Conservation (phyloP, 92 coral and sea anemone species). For the Heliopora coerulea region DNA sequence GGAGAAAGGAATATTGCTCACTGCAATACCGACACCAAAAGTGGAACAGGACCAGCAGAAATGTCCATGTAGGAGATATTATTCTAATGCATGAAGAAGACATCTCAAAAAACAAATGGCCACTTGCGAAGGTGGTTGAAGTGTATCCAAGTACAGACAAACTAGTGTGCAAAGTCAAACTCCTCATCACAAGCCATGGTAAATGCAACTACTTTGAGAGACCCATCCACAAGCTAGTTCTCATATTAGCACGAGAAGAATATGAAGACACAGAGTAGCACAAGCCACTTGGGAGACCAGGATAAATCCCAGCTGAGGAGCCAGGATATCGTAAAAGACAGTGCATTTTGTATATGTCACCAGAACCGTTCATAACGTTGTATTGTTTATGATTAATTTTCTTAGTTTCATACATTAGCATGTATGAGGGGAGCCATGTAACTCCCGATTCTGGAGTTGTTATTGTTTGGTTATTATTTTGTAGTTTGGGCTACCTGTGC, state of each 20-base stretch:
- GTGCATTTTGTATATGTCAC: too few species aligned
- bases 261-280: neutral
- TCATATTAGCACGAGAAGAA: conserved; percentile 18
- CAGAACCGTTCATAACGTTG: too few species aligned
- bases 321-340: too few species aligned
- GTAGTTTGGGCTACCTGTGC: too few species aligned
- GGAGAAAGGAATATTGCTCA: conserved; percentile 40
- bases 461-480: too few species aligned
- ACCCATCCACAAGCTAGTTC: conserved; percentile 40
- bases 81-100: conserved; percentile 48
- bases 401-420: too few species aligned
- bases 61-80: conserved; percentile 50
- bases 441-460: too few species aligned
- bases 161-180: conserved; percentile 53
- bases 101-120: conserved; percentile 56
- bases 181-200: too few species aligned
- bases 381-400: too few species aligned
- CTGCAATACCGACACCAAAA: conserved; percentile 24
- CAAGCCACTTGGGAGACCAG: too few species aligned
- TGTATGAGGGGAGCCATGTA: too few species aligned
- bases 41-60: conserved; percentile 39
- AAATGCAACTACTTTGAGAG: conserved; percentile 4
- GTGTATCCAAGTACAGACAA: conserved; percentile 56
- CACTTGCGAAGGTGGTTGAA: conserved; percentile 54
- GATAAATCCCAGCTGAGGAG: too few species aligned